phyloP scores from a whole-genome alignment of 2,113 vertebrate species.

The Passer montanus region DNA sequence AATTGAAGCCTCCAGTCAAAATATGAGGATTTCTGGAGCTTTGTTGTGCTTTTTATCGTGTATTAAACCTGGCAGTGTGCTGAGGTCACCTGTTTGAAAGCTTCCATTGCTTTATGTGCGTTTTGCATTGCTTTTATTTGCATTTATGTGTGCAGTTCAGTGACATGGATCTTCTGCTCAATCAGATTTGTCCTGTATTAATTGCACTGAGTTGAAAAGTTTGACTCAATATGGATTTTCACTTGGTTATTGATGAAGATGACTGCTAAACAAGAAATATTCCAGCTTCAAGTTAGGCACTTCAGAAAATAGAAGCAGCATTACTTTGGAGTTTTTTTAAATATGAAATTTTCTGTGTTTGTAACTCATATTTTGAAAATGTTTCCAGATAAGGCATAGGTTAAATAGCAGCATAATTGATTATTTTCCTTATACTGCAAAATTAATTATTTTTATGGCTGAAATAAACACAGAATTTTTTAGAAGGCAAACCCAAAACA shows the following conservation, averaged over 20 bases:
- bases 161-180: background rate
- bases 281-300: background rate
- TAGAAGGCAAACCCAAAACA: background rate
- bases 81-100: slow-evolving; percentile 7
- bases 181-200: background rate
- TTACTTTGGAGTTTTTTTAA: background rate
- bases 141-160: background rate
- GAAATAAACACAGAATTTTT: background rate
- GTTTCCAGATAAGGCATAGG: background rate
- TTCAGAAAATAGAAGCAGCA: background rate
- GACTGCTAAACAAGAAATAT: background rate
- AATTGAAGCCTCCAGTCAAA: background rate
- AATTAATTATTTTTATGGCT: background rate
- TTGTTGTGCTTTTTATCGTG: background rate
- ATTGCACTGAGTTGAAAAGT: background rate
- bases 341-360: background rate
- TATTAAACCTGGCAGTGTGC: background rate
- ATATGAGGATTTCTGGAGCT: background rate
- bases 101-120: background rate
- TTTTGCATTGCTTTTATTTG: slow-evolving; percentile 1
- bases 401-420: background rate
- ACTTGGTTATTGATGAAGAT: background rate
- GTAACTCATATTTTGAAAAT: background rate
- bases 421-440: background rate
- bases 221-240: background rate